Percentiles rank a stretch among this genome's conserved stretches.
Evolutionary conservation across 2,113 vertebrate genomes (phyloP).

Genomic region (Noctilio leporinus): DNA sequence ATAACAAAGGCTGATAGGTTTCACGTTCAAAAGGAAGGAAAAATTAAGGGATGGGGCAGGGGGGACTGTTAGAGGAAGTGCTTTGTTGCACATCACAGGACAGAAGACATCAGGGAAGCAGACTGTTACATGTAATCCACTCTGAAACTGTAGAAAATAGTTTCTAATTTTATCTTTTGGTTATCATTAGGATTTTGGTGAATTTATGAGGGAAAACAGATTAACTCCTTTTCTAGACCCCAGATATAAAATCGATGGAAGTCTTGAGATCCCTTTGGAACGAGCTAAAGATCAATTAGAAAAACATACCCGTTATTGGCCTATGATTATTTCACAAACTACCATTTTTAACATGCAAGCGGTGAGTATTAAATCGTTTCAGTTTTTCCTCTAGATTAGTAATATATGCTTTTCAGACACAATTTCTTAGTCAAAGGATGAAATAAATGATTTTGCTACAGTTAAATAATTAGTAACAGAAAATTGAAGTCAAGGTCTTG

Average conservation of each 20-base stretch:
- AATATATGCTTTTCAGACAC: background rate
- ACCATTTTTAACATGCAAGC: constrained; percentile 99
- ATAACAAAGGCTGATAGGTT: background rate
- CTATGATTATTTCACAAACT: constrained; percentile 99
- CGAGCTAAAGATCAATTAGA: constrained; percentile 95
- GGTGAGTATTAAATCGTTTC: constrained; percentile 79
- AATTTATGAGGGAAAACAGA: constrained; percentile 99
- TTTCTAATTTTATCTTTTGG: constrained; percentile 82
- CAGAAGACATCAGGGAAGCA: constrained; percentile 15
- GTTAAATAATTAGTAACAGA: constrained; percentile 16
- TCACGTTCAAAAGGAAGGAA: background rate
- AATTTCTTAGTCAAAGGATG: constrained; percentile 8
- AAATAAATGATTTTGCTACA: background rate
- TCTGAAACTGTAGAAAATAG: constrained; percentile 70
- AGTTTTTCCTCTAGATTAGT: background rate
- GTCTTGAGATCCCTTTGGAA: constrained; percentile 87
- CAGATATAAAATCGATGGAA: constrained; percentile 84
- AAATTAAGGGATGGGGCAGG: background rate
- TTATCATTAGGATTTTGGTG: constrained; percentile 94
- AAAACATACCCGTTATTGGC: constrained; percentile 97
- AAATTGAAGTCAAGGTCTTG: background rate
- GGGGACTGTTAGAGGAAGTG: background rate
- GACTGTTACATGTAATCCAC: constrained; percentile 60
- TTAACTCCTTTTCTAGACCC: constrained; percentile 93
- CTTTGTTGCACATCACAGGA: constrained; percentile 9